These are phyloP conservation scores for Cantharis nigra DNA, from an alignment of 2,888 invertebrate genomes.

Conservation along the genomic window DNA sequence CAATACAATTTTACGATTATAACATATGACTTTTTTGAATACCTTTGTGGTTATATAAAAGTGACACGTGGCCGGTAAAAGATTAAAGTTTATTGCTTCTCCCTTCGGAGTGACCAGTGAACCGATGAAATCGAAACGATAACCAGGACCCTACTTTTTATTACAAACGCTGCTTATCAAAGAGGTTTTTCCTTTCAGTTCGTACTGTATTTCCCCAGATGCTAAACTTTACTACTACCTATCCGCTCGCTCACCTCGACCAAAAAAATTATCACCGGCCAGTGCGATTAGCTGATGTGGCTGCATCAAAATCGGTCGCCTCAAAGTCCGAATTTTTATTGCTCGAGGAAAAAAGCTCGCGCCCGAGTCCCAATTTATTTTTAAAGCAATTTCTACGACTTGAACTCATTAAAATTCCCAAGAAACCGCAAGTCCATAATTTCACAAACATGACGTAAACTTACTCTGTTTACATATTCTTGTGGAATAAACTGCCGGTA, in stretches of 20 bases:
- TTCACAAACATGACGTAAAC: constrained; percentile 45
- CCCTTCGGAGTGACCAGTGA: constrained; percentile 38
- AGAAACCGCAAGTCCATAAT: constrained; percentile 45
- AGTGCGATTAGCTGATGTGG: neutral
- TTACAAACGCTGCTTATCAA: constrained; percentile 39
- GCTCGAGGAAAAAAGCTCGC: neutral
- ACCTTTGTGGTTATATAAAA: constrained; percentile 34
- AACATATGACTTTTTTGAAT: constrained; percentile 32
- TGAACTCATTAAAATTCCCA: constrained; percentile 43
- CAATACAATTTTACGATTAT: constrained; percentile 6
- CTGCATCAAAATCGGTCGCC: neutral
- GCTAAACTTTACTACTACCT: constrained; percentile 32
- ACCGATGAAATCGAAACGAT: constrained; percentile 42
- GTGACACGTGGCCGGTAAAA: constrained; percentile 37
- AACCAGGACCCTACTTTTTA: constrained; percentile 40
- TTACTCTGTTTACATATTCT: constrained; percentile 49
- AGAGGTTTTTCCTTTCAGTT: constrained; percentile 34
- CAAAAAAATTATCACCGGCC: neutral
- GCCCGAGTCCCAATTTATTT: neutral
- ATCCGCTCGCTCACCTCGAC: constrained; percentile 27
- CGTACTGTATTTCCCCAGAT: constrained; percentile 39
- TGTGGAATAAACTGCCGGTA: constrained; percentile 48
- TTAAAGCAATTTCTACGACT: constrained; percentile 39
- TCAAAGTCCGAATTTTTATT: neutral
- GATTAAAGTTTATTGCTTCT: constrained; percentile 38